Base-by-base conservation (phyloP, 2,797 vertebrate genomes). In the Psittacula derbiana region DNA sequence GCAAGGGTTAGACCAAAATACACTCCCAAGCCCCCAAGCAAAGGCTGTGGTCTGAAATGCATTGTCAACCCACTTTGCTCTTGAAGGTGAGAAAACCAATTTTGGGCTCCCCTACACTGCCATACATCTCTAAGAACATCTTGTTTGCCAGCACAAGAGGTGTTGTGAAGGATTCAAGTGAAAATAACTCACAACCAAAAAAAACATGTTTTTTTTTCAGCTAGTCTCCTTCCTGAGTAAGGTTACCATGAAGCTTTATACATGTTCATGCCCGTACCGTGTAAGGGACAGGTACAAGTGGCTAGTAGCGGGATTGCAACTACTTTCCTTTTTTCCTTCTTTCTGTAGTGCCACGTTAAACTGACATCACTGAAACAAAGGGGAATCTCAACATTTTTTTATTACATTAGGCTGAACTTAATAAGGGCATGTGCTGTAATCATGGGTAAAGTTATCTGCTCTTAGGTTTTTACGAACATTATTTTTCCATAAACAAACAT, bases 121-220 rank as follows among this genome's bases (percentile, higher is more conserved):
- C 46, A 65, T 15, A 44, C 38, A 85, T n/a, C 20, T 33, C 21
- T 57, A 36, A 58, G 55, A 36, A 58, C 66, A 58, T 64, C 2
- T 3, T 27, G 10, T 33, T 36, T 60, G 76, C 80, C 41, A 72
- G 61, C 36, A 83, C 33, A 72, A 61, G 52, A 40, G 55, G 28
- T 49, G 64, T 8, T 0, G 0, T 1, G 3, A 49, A 49, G 12
- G 17, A 72, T 4, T 11, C 31, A 60, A 50, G n/a, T n/a, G 31
- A 82, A 78, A 71, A 43, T 38, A 72, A 44, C 12, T 55, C 30
- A 12, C 7, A 58, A 79, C 6, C 4, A 12, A 10, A 57, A 69
- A 69, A 69, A 27, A 2, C 7, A 16, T 8, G 18, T 2, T 2
- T 16, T 23, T 10, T 50, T 64, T 72, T 18, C 61, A 88, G 41